These are phyloP conservation scores for Prionace glauca DNA, from an alignment of 2,797 vertebrate species.

Conservation along the genomic window DNA sequence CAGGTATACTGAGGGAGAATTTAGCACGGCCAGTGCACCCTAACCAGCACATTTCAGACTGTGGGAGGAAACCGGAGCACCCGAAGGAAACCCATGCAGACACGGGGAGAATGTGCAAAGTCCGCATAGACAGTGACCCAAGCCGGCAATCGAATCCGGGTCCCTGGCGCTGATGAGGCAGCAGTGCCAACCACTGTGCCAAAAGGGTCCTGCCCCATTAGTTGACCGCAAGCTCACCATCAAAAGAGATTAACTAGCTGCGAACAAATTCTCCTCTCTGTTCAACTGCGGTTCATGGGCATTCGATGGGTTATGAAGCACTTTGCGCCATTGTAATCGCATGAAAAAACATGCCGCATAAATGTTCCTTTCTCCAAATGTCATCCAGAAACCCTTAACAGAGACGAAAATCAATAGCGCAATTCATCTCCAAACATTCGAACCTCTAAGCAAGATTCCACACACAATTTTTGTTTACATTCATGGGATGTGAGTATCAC, in stretches of 20 bases:
- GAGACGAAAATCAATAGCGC: neutral
- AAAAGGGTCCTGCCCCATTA: neutral
- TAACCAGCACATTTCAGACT: no score
- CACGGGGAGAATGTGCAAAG: no score
- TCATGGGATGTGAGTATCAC: no score
- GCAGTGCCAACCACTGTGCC: no score
- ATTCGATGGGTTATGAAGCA: neutral
- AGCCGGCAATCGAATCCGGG: no score
- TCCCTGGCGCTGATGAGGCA: no score
- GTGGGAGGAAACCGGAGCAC: no score
- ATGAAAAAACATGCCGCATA: neutral
- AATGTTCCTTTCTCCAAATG: neutral
- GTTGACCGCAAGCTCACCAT: neutral
- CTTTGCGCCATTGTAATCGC: neutral
- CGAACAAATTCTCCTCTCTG: neutral
- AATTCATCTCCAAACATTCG: neutral
- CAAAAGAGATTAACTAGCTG: neutral
- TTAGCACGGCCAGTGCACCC: no score
- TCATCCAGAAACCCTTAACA: neutral
- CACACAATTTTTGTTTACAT: neutral
- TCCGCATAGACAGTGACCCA: no score
- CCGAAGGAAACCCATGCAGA: no score
- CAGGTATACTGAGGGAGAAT: no score
- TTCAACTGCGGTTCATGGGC: neutral
- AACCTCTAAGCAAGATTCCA: neutral